Evolutionary conservation across 35 echinoderm and acorn worm genomes (phyloP).

Genomic region (Heliocidaris tuberculata): DNA sequence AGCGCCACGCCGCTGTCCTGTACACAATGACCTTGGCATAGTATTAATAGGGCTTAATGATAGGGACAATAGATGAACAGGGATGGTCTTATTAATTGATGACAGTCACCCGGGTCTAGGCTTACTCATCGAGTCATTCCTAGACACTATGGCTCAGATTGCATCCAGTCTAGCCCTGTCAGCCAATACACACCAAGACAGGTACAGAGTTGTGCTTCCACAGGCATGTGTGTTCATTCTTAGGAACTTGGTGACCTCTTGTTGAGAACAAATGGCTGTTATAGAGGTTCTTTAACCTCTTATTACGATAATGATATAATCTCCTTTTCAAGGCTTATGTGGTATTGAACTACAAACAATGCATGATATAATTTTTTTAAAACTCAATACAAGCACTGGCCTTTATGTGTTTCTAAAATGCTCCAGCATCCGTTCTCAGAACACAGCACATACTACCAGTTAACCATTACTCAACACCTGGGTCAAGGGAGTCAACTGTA

Average conservation of each 20-base stretch:
- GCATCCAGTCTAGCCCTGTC: background rate
- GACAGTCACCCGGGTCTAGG: slow-evolving; percentile 5
- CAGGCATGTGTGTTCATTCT: background rate
- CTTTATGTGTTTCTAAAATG: no score
- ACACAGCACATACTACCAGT: no score
- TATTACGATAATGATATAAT: no score
- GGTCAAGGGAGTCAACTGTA: no score
- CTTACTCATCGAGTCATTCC: slow-evolving; percentile 8
- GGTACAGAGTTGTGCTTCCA: background rate
- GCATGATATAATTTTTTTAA: no score
- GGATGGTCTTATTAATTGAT: slow-evolving; percentile 17
- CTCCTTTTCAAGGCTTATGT: no score
- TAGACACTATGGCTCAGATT: slow-evolving; percentile 9
- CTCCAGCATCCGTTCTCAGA: no score
- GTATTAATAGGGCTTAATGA: slow-evolving; percentile 34
- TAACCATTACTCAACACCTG: no score
- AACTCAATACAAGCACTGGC: no score
- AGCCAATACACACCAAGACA: background rate
- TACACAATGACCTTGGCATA: background rate
- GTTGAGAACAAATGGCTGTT: no score
- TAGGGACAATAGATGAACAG: background rate
- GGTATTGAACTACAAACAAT: no score
- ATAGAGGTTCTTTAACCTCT: no score
- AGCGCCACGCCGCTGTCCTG: background rate
- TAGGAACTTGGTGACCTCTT: background rate